Evolutionary conservation across 1,140 invertebrate genomes (phyloP).

Genomic region (Drosophila subobscura): DNA sequence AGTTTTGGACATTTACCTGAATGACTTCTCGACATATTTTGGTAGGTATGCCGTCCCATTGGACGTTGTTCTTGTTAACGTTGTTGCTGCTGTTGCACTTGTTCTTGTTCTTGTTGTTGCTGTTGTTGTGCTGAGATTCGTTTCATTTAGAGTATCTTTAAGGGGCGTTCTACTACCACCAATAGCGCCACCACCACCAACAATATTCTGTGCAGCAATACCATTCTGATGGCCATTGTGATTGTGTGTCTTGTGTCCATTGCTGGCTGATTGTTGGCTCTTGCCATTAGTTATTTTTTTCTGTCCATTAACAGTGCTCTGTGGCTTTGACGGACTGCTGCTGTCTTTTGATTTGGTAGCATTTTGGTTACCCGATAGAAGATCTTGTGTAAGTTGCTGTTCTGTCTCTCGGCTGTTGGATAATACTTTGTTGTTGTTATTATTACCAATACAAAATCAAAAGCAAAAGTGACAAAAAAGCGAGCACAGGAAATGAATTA

Average conservation of each 20-base stretch:
- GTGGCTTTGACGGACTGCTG: conserved; percentile 34
- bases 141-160: conserved; percentile 27
- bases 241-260: conserved; percentile 29
- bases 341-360: conserved; percentile 48
- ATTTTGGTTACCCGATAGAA: conserved; percentile 49
- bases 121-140: conserved; percentile 13
- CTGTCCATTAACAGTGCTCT: neutral
- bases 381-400: conserved; percentile 64
- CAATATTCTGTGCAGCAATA: conserved; percentile 18
- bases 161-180: conserved; percentile 11
- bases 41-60: conserved; percentile 77
- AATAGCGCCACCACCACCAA: no score
- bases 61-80: conserved; percentile 42
- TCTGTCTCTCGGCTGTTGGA: conserved; percentile 78
- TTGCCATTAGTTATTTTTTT: conserved; percentile 29
- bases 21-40: conserved; percentile 84
- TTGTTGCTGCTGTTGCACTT: conserved; percentile 19
- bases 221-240: conserved; percentile 51
- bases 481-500: neutral
- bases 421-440: conserved; percentile 61
- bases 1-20: conserved; percentile 79
- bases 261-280: conserved; percentile 26
- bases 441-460: conserved; percentile 60
- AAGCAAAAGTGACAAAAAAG: conserved; percentile 16
- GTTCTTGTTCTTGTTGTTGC: conserved; percentile 25